Evolutionary conservation across 2,888 invertebrate species (phyloP).

Genomic region (Ephialtes manifestator): DNA sequence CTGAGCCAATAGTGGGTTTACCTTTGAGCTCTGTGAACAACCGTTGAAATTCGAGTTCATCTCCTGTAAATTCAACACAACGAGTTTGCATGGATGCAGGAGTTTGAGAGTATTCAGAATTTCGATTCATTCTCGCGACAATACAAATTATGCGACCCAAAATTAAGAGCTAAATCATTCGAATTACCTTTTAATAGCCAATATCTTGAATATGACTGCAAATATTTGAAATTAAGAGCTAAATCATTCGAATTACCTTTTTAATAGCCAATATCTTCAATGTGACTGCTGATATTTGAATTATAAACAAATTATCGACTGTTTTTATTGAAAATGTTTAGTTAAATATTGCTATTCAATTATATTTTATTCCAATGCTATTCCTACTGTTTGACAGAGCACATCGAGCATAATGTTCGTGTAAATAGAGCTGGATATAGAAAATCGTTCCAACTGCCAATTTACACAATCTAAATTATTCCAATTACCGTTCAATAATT

Average conservation of each 20-base stretch:
- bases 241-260: neutral
- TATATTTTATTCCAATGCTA: too few species aligned
- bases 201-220: too few species aligned
- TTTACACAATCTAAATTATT: too few species aligned
- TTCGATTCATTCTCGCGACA: neutral
- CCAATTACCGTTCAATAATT: neutral
- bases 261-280: neutral
- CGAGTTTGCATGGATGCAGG: neutral
- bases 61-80: conserved; percentile 13
- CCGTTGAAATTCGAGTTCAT: neutral
- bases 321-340: too few species aligned
- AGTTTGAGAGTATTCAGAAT: neutral
- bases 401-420: too few species aligned
- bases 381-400: too few species aligned
- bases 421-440: too few species aligned
- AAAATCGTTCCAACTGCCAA: neutral
- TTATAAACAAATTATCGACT: too few species aligned
- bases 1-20: neutral
- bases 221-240: neutral
- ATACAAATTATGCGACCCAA: neutral
- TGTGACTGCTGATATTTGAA: too few species aligned
- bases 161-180: neutral
- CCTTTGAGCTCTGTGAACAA: neutral
- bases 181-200: neutral
- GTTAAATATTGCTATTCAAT: too few species aligned